phyloP scores from a whole-genome alignment of 2,113 vertebrate species.

The Synchiropus splendidus region DNA sequence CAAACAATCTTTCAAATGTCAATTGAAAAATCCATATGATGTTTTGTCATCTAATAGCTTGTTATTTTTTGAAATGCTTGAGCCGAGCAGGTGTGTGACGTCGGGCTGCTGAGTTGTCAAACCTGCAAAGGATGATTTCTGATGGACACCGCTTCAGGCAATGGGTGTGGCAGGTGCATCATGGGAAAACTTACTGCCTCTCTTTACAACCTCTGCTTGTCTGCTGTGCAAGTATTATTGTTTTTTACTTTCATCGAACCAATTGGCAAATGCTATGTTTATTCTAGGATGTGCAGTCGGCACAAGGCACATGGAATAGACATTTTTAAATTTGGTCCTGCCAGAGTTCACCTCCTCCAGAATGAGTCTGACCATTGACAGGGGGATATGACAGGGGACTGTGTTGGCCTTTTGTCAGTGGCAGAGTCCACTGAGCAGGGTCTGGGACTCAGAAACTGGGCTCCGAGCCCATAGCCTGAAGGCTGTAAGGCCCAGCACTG shows the following conservation, averaged over 20 bases:
- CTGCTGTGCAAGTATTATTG: neutral
- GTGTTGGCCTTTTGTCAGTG: conserved; percentile 68
- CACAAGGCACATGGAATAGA: neutral
- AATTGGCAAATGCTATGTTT: neutral
- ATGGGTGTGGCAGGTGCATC: conserved; percentile 33
- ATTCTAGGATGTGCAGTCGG: too few species aligned
- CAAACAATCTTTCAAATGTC: too few species aligned
- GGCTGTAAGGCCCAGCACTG: conserved; percentile 47
- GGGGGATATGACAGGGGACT: conserved; percentile 43
- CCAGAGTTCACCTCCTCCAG: conserved; percentile 34
- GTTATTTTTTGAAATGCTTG: conserved; percentile 29
- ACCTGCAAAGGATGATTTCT: conserved; percentile 25
- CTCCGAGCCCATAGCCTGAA: conserved; percentile 56
- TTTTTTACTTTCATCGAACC: neutral
- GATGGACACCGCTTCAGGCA: conserved; percentile 44
- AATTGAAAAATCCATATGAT: too few species aligned
- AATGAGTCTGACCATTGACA: conserved; percentile 47
- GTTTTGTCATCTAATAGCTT: too few species aligned
- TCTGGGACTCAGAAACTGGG: conserved; percentile 56
- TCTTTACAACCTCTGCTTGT: neutral
- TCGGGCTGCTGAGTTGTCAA: conserved; percentile 35
- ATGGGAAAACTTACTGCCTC: conserved; percentile 38
- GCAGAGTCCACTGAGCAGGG: conserved; percentile 60
- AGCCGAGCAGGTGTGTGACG: conserved; percentile 49
- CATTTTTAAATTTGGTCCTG: conserved; percentile 27